Percentiles rank a stretch among this genome's conserved stretches.
Conservation (phyloP, 2,797 vertebrate genomes). For the Cottoperca gobio region DNA sequence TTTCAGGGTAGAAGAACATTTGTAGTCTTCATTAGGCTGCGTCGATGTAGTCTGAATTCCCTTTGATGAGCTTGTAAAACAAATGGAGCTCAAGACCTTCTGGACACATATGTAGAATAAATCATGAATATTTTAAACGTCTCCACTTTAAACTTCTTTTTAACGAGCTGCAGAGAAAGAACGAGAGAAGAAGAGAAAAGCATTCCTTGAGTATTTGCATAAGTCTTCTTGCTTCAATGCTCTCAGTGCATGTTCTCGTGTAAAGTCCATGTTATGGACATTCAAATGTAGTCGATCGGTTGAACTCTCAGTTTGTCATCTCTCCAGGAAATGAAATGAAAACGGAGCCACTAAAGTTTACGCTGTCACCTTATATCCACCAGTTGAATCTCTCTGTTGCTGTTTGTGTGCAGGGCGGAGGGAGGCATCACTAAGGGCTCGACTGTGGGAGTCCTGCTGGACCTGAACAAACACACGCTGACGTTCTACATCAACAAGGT, state of each 20-base stretch:
- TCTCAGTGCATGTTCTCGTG: background rate
- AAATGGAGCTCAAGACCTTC: background rate
- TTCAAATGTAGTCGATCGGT: too few relatives aligned
- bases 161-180: background rate
- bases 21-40: background rate
- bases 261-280: background rate
- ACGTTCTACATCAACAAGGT: constrained; percentile 96
- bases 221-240: background rate
- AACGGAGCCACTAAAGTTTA: background rate
- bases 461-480: constrained; percentile 92
- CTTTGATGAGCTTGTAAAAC: background rate
- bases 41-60: background rate
- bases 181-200: background rate
- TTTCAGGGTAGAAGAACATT: background rate
- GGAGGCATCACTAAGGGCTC: constrained; percentile 95
- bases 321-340: background rate
- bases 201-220: background rate
- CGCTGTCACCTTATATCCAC: background rate
- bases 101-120: background rate
- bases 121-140: background rate
- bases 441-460: constrained; percentile 94
- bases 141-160: background rate
- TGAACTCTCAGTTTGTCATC: background rate
- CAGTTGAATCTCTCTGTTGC: background rate
- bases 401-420: constrained; percentile 88